A percentile compares a stretch with the other conserved stretches of the same genome.
Evolutionary conservation across 2,888 invertebrate genomes (phyloP).

Genomic region (Leucophenga maculata): DNA sequence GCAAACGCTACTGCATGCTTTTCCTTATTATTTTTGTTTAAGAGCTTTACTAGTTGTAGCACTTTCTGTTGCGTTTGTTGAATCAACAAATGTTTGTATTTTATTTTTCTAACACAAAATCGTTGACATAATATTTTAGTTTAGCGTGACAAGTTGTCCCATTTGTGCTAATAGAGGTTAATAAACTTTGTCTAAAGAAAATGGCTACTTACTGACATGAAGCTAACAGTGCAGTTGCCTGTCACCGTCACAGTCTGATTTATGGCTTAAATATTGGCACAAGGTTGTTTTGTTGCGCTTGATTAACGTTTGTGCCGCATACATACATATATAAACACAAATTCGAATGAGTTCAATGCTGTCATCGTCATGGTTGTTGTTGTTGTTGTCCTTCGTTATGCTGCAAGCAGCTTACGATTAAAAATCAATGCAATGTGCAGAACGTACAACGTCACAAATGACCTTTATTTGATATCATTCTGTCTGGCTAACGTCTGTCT

Average conservation of each 20-base stretch:
- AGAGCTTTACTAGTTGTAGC: background rate
- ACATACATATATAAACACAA: conserved; percentile 16
- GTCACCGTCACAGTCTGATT: conserved; percentile 30
- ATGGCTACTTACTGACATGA: background rate
- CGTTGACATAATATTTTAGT: background rate
- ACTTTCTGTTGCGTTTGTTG: conserved; percentile 20
- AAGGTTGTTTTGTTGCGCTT: conserved; percentile 45
- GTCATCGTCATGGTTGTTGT: background rate
- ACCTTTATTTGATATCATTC: conserved; percentile 36
- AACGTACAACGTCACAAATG: conserved; percentile 40
- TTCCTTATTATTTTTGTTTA: background rate
- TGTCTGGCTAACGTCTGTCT: background rate
- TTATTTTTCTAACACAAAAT: background rate
- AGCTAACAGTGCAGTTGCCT: conserved; percentile 12
- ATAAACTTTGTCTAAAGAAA: background rate
- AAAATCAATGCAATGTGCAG: background rate
- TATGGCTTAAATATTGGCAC: conserved; percentile 51
- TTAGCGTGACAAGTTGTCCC: background rate
- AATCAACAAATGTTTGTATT: conserved; percentile 15
- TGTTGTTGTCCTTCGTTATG: conserved; percentile 37
- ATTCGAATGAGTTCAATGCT: too few relatives aligned
- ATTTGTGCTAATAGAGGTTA: background rate
- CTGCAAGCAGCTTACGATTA: background rate
- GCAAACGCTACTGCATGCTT: background rate
- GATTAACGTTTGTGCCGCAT: conserved; percentile 45